phyloP scores from a whole-genome alignment of 1,140 invertebrate genomes.

The Drosophila nebulosa region DNA sequence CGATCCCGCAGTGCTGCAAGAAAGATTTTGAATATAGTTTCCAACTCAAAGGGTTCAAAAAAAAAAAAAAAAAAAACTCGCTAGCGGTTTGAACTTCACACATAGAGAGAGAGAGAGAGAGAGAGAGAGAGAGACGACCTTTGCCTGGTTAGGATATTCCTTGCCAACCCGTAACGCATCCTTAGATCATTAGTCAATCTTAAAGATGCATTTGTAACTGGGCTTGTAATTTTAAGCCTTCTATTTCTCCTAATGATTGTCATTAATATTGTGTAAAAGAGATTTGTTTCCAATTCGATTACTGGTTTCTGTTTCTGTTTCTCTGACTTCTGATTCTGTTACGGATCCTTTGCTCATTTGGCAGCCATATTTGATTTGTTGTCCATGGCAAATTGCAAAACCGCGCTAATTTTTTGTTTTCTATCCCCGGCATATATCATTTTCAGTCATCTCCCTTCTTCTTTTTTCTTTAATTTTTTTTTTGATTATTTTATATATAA shows the following conservation, averaged over 20 bases:
- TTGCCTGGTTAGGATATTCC: background rate
- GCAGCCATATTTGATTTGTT: conserved; percentile 62
- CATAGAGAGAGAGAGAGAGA: too few species aligned
- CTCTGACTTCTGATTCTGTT: background rate
- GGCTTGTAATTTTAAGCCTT: conserved; percentile 56
- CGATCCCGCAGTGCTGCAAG: conserved; percentile 46
- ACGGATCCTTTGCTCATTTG: background rate
- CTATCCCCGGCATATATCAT: conserved; percentile 45
- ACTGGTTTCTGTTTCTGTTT: background rate
- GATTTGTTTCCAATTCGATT: conserved; percentile 10
- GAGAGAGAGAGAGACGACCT: too few species aligned
- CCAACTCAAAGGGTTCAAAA: conserved; percentile 3
- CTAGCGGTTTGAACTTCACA: conserved; percentile 72
- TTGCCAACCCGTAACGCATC: background rate
- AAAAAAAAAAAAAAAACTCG: background rate
- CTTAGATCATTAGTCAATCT: conserved; percentile 76
- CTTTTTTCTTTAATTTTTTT: conserved; percentile 7
- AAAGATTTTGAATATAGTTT: conserved; percentile 7
- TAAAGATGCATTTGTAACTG: conserved; percentile 71
- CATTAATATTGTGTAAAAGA: conserved; percentile 56
- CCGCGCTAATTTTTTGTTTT: conserved; percentile 65
- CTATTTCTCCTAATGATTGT: conserved; percentile 38
- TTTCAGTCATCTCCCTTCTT: conserved; percentile 42
- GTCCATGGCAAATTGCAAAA: conserved; percentile 70
- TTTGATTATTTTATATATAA: conserved; percentile 40